These are phyloP conservation scores for Ameiurus melas DNA, from an alignment of 2,113 vertebrate genomes.

Conservation along the genomic window DNA sequence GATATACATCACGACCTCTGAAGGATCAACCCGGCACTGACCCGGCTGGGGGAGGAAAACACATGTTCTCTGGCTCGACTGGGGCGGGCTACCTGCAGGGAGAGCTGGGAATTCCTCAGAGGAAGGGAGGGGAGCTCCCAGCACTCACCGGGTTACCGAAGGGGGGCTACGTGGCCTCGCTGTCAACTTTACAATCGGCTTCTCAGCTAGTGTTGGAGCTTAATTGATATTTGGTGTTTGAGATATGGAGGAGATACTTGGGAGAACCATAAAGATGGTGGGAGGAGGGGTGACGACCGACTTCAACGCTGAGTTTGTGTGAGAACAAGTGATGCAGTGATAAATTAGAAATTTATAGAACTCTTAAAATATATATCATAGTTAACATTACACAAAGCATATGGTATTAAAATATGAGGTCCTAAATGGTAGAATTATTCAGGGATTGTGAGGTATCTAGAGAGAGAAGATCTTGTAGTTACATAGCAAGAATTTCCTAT, in stretches of 20 bases:
- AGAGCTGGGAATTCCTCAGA: slow-evolving; percentile 80
- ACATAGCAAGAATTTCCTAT: background rate
- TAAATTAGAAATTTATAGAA: background rate
- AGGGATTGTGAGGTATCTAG: too few species aligned
- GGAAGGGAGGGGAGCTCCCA: slow-evolving; percentile 66
- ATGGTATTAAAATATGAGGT: background rate
- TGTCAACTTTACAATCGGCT: slow-evolving; percentile 54
- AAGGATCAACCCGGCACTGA: slow-evolving; percentile 78
- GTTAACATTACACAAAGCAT: too few species aligned
- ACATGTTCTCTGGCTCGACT: slow-evolving; percentile 87
- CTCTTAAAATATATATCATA: background rate
- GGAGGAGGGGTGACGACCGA: background rate
- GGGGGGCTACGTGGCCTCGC: slow-evolving; percentile 48
- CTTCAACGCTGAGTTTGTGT: background rate
- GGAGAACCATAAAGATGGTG: background rate
- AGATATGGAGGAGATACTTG: slow-evolving; percentile 7
- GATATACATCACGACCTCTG: slow-evolving; percentile 74
- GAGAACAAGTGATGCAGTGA: background rate
- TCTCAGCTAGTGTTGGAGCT: slow-evolving; percentile 29
- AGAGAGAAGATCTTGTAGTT: background rate
- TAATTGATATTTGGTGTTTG: slow-evolving; percentile 55
- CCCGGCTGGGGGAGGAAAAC: slow-evolving; percentile 81
- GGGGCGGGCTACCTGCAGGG: slow-evolving; percentile 83
- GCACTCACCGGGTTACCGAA: slow-evolving; percentile 55
- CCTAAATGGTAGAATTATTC: background rate